Conservation (phyloP, 2,888 invertebrate species). For the Alcis repandata region DNA sequence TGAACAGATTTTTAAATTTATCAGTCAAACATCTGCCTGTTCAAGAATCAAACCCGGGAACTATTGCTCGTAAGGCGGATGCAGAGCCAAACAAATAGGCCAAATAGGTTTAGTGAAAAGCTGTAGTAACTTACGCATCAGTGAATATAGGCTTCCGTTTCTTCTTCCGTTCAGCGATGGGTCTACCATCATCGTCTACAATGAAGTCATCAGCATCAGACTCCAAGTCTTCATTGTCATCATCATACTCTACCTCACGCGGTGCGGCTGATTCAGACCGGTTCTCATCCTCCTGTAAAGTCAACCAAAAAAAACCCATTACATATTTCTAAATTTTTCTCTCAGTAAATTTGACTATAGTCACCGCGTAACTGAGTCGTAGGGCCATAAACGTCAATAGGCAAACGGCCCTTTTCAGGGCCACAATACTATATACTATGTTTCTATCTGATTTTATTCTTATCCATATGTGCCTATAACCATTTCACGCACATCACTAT, state of each 20-base stretch:
- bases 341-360: too few species aligned
- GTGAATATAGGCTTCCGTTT: constrained; percentile 93
- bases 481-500: too few species aligned
- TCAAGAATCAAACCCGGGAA: too few species aligned
- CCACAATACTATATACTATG: too few species aligned
- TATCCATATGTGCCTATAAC: too few species aligned
- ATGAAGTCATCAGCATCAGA: constrained; percentile 98
- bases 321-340: not conserved
- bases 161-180: constrained; percentile 93
- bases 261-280: constrained; percentile 90
- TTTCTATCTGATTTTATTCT: too few species aligned
- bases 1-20: too few species aligned
- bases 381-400: too few species aligned
- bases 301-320: not conserved
- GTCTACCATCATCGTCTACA: constrained; percentile 97
- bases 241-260: constrained; percentile 90
- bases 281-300: constrained; percentile 90
- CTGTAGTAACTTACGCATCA: constrained; percentile 90
- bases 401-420: too few species aligned
- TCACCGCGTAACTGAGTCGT: too few species aligned
- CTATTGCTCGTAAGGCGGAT: too few species aligned
- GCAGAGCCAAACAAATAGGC: not conserved
- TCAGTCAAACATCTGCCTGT: too few species aligned
- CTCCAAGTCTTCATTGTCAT: constrained; percentile 92
- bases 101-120: not conserved